Evolutionary conservation across 2,113 vertebrate genomes (phyloP), one percentile per base, ranked within the genome.

Genomic region (Siniperca knerii): DNA sequence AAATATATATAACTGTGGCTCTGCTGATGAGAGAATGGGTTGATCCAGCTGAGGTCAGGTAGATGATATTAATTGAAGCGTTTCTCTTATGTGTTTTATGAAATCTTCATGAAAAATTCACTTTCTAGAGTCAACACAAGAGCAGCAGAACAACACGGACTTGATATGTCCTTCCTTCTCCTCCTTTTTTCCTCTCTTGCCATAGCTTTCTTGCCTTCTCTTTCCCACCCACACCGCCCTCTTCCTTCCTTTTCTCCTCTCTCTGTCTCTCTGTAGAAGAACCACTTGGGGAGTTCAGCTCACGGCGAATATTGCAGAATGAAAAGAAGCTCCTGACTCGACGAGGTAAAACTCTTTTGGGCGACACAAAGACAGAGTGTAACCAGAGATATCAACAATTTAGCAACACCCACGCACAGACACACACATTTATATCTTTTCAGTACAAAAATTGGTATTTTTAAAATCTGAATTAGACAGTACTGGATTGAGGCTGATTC

Each of bases 201-300:
- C 71, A 67, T 77, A 33, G 80, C 72, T 82, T 75, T 81, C 71
- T 55, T 71, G 58, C 35, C 50, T 62, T 70, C 67, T 80, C 79
- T 66, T 75, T 23, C 85, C 85, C 84, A 79, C 80, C 84, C 83
- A 87, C 86, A 77, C 81, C 75, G 5, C 72, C 83, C 79, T 81
- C 83, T 81, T 82, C 76, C 78, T 65, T 83, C 77, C 66, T 64
- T 82, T 73, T 76, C 37, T 84, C 25, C 46, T 55, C 52, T 55
- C 52, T 82, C 67, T 48, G 9, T 58, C 64, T 85, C 73, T 90
- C 76, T 75, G 79, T 55, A 77, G 76, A 89, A 81, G 75, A 25
- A 67, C 64, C 91, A 82, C 90, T 92, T 29, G 64, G 90, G 90
- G 92, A 89, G 91, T 93, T 93, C 85, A 92, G 90, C 89, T 92